Evolutionary conservation across 2,888 invertebrate species (phyloP).

Genomic region (Tetranychus piercei): DNA sequence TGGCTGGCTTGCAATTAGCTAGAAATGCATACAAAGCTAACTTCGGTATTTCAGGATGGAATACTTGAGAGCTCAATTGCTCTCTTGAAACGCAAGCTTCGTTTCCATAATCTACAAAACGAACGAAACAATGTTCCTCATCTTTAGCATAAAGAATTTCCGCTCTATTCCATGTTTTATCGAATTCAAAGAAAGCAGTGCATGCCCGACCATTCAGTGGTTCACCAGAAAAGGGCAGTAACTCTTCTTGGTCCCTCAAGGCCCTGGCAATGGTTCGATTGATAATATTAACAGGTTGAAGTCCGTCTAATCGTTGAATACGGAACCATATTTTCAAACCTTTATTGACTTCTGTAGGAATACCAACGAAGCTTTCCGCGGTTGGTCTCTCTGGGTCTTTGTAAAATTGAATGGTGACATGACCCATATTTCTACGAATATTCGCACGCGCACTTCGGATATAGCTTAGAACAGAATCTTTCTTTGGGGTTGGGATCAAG

Average conservation of each 20-base stretch:
- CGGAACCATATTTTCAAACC: slow-evolving; percentile 2
- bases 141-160: not conserved
- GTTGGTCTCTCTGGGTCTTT: not conserved
- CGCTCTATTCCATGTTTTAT: slow-evolving; percentile 16
- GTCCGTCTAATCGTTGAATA: not conserved
- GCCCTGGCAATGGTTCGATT: not conserved
- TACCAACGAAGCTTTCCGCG: not conserved
- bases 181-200: slow-evolving; percentile 14
- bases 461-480: not conserved
- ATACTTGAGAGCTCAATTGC: slow-evolving; percentile 14
- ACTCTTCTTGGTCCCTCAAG: slow-evolving; percentile 1
- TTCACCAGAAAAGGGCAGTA: slow-evolving; percentile 10
- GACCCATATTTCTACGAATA: not conserved
- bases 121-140: not conserved
- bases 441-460: not conserved
- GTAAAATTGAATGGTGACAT: not conserved
- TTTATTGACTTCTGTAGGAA: not conserved
- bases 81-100: not conserved
- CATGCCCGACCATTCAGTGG: not conserved
- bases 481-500: not conserved
- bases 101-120: slow-evolving; percentile 17
- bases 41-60: slow-evolving; percentile 10
- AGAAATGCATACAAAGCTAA: slow-evolving; percentile 7
- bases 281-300: not conserved
- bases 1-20: not conserved